These are phyloP conservation scores for Gymnosoma rotundatum DNA, from an alignment of 2,888 invertebrate species.

Conservation along the genomic window DNA sequence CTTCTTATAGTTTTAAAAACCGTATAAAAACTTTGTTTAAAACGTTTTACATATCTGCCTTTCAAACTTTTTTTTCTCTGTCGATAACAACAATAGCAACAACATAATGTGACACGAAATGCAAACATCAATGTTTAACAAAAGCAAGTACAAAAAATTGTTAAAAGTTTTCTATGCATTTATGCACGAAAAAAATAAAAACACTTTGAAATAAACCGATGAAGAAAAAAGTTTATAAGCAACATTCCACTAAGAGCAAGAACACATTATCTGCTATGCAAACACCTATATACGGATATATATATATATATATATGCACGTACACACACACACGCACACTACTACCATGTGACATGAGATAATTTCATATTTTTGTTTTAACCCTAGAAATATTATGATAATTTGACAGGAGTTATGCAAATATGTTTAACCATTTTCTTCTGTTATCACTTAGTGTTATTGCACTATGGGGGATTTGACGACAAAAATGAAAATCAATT, in stretches of 20 bases:
- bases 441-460: constrained; percentile 45
- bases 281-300: too few species aligned
- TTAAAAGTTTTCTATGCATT: constrained; percentile 47
- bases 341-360: not conserved
- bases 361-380: constrained; percentile 55
- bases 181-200: constrained; percentile 32
- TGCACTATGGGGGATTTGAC: not conserved
- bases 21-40: constrained; percentile 59
- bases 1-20: not conserved
- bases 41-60: constrained; percentile 70
- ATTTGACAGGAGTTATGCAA: constrained; percentile 51
- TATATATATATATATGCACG: too few species aligned
- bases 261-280: constrained; percentile 33
- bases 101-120: constrained; percentile 50
- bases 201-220: not conserved
- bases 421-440: constrained; percentile 48
- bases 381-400: constrained; percentile 53
- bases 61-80: constrained; percentile 47
- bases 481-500: too few species aligned
- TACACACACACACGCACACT: not conserved
- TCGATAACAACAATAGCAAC: constrained; percentile 45
- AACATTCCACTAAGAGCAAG: constrained; percentile 35
- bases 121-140: constrained; percentile 56
- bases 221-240: constrained; percentile 10
- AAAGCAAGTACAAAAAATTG: constrained; percentile 25